A percentile compares a stretch with the other conserved stretches of the same genome.
Evolutionary conservation across 2,888 invertebrate genomes (phyloP).

Genomic region (Andrena fulva): DNA sequence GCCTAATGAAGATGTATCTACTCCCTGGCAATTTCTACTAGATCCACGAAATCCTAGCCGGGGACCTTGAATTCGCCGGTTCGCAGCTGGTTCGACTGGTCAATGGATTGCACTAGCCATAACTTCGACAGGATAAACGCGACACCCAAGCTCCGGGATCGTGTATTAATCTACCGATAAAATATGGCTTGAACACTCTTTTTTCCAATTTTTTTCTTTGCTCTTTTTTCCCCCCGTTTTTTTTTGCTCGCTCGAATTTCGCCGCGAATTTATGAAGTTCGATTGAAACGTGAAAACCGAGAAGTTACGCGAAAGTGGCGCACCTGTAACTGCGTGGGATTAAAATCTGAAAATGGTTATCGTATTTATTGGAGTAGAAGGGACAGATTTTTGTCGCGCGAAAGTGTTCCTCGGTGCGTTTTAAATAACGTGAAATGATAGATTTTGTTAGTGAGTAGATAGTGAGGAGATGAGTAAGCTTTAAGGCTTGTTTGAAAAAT

Average conservation of each 20-base stretch:
- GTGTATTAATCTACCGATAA: slow-evolving; percentile 52
- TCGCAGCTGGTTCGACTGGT: slow-evolving; percentile 17
- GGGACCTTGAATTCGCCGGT: slow-evolving; percentile 54
- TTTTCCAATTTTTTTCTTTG: not conserved
- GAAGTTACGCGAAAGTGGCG: slow-evolving; percentile 18
- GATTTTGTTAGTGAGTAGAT: no score
- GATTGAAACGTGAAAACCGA: slow-evolving; percentile 40
- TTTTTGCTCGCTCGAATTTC: slow-evolving; percentile 8
- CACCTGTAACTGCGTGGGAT: not conserved
- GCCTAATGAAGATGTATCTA: slow-evolving; percentile 67
- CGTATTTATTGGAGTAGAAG: not conserved
- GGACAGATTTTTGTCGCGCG: not conserved
- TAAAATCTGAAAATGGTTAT: not conserved
- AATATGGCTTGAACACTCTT: slow-evolving; percentile 31
- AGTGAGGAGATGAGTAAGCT: not conserved
- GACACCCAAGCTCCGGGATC: slow-evolving; percentile 25
- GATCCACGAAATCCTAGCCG: slow-evolving; percentile 42
- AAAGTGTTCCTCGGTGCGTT: not conserved
- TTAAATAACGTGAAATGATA: no score
- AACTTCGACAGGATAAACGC: slow-evolving; percentile 40
- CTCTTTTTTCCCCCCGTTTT: not conserved
- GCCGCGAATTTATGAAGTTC: slow-evolving; percentile 25
- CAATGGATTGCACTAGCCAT: slow-evolving; percentile 44
- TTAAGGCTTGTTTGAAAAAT: not conserved
- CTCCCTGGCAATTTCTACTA: slow-evolving; percentile 53